Base-by-base conservation (phyloP, 1,140 invertebrate genomes). In the Pseudomyrmex dendroicus region DNA sequence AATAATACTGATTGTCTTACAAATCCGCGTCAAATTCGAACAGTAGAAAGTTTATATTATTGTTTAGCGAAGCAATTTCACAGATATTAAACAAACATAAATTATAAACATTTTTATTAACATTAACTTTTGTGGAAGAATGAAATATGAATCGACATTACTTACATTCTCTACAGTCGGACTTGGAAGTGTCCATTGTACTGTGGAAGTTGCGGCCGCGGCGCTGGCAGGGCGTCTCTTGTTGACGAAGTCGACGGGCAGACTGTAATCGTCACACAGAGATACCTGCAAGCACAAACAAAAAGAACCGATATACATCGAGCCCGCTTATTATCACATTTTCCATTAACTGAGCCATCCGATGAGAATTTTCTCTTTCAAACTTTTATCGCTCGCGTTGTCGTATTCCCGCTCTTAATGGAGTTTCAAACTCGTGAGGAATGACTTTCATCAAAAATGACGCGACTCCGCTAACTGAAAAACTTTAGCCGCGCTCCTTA, bases 211-310 rank as follows among this genome's bases (percentile, higher is more conserved):
- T 72, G 95, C 92, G 89, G 95, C 95, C 25, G 94, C 93, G 74
- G 95, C 95, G 90, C 95, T 96, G 84, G 95, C 95, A 76, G 95
- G 95, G 91, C 96, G 94, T 93, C 95, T 95, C 91, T 96, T 95
- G 83, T 95, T 96, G 83, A 97, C 96, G 92, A 97, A 97, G 91
- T 97, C 97, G 83, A 97, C 96, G 25, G 97, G 97, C 68, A 97
- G 94, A 94, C 96, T 97, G 93, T 97, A 97, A 91, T 97, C 97
- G 89, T 97, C 97, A 92, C 97, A 97, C 82, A 97, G 94, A 63
- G 96, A 96, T 83, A 97, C 95, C 97, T 97, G 95, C 7, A 96
- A 96, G n/a, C 17, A 80, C 1, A 91, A 89, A 62, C 82, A 82
- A 82, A 77, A 17, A 7, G 9, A 50, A 83, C 64, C n/a, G 52